A percentile compares a stretch with the other conserved stretches of the same genome.
Conservation (phyloP, 2,113 vertebrate species). For the Lophochroa leadbeateri region DNA sequence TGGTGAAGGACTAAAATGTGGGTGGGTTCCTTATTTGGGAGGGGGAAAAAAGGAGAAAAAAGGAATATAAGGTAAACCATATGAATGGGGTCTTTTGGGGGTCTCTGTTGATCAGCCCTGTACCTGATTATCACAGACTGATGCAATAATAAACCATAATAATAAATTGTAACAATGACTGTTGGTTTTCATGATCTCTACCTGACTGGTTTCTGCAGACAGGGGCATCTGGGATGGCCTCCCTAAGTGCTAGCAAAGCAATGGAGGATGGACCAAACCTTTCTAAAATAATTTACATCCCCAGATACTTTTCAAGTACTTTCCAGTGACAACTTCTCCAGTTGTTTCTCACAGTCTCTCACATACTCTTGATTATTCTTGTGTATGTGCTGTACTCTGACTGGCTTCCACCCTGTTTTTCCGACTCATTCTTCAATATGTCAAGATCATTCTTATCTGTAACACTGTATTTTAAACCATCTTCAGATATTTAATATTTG, state of each 20-base stretch:
- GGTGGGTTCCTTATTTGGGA: neutral
- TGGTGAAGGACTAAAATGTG: neutral
- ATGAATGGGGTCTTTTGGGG: neutral
- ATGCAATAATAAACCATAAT: neutral
- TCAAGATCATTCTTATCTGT: neutral
- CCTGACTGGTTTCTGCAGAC: neutral
- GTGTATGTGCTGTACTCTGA: neutral
- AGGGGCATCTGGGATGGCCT: neutral
- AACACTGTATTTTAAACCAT: neutral
- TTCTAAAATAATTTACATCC: neutral
- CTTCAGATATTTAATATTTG: neutral
- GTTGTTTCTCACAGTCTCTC: neutral
- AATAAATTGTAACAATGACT: neutral
- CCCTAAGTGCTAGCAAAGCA: neutral
- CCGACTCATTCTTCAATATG: neutral
- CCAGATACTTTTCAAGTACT: neutral
- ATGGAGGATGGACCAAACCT: neutral
- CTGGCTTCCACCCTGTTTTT: neutral
- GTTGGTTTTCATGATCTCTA: neutral
- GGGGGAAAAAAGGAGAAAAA: rapidly evolving
- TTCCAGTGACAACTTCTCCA: neutral
- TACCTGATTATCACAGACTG: neutral
- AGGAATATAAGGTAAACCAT: neutral
- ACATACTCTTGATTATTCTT: neutral
- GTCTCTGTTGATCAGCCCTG: neutral